Percentiles rank a stretch among this genome's conserved stretches.
phyloP scores from a whole-genome alignment of 2,888 invertebrate species.

The Lottia gigantea region DNA sequence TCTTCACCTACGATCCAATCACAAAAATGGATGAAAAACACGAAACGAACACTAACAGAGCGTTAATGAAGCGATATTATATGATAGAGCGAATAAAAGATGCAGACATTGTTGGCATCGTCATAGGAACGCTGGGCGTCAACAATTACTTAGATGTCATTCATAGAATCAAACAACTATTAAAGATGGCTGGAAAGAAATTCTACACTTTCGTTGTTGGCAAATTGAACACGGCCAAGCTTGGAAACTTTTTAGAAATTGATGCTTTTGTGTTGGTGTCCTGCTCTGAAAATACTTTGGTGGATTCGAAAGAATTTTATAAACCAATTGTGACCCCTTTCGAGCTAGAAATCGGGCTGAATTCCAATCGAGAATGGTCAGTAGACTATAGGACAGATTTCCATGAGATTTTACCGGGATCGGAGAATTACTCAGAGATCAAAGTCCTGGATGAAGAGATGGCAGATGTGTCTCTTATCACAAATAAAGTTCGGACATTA shows the following conservation, averaged over 20 bases:
- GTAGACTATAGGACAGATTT: slow-evolving; percentile 80
- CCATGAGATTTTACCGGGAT: slow-evolving; percentile 77
- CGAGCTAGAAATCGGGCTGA: slow-evolving; percentile 83
- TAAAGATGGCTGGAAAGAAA: slow-evolving; percentile 83
- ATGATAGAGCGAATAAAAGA: slow-evolving; percentile 92
- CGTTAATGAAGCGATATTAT: slow-evolving; percentile 84
- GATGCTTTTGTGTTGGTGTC: slow-evolving; percentile 92
- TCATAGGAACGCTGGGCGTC: slow-evolving; percentile 91
- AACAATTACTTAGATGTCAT: slow-evolving; percentile 79
- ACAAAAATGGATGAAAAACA: slow-evolving; percentile 39
- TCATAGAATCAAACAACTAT: slow-evolving; percentile 78
- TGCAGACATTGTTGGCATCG: slow-evolving; percentile 85
- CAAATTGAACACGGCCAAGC: slow-evolving; percentile 91
- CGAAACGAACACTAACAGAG: slow-evolving; percentile 69
- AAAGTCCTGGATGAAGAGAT: slow-evolving; percentile 16
- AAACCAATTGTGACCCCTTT: slow-evolving; percentile 91
- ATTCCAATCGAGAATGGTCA: slow-evolving; percentile 71
- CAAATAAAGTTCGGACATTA: slow-evolving; percentile 75
- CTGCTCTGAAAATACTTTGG: slow-evolving; percentile 86
- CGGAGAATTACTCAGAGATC: neutral
- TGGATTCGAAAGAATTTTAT: slow-evolving; percentile 86
- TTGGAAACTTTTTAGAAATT: slow-evolving; percentile 93
- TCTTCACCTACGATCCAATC: slow-evolving; percentile 67
- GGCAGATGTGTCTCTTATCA: slow-evolving; percentile 63
- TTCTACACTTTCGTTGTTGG: slow-evolving; percentile 93